Conservation (phyloP, 2,113 vertebrate species). For the Bucco capensis region DNA sequence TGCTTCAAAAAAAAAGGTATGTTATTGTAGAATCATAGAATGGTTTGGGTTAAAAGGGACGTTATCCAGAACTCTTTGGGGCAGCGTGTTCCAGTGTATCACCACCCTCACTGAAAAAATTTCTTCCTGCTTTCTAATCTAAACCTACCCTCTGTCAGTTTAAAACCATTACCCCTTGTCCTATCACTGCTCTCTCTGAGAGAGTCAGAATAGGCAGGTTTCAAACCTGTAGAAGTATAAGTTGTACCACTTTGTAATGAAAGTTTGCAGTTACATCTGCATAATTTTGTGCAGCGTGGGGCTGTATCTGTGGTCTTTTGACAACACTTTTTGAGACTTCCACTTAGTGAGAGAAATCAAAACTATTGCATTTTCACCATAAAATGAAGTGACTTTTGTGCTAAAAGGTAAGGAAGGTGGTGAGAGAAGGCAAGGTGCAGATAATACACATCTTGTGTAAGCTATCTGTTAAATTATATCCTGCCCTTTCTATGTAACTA, state of each 20-base stretch:
- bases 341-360: neutral
- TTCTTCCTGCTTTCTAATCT: too few relatives aligned
- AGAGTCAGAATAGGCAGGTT: neutral
- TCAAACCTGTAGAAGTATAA: neutral
- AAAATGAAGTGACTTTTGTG: neutral
- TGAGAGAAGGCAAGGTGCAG: neutral
- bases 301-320: neutral
- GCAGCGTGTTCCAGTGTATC: too few relatives aligned
- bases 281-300: neutral
- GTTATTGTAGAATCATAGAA: too few relatives aligned
- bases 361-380: neutral
- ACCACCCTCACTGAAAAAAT: too few relatives aligned
- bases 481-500: neutral
- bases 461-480: neutral
- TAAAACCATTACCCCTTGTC: too few relatives aligned
- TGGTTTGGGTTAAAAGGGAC: too few relatives aligned
- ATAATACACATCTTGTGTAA: neutral
- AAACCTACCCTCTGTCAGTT: too few relatives aligned
- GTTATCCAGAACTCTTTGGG: too few relatives aligned
- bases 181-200: too few relatives aligned
- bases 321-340: neutral
- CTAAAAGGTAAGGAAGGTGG: neutral
- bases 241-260: too few relatives aligned
- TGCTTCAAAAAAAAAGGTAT: neutral
- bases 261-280: too few relatives aligned